Percentiles rank a stretch among this genome's conserved stretches.
These are phyloP conservation scores for Cephus cinctus DNA, from an alignment of 1,140 invertebrate genomes.

Conservation along the genomic window DNA sequence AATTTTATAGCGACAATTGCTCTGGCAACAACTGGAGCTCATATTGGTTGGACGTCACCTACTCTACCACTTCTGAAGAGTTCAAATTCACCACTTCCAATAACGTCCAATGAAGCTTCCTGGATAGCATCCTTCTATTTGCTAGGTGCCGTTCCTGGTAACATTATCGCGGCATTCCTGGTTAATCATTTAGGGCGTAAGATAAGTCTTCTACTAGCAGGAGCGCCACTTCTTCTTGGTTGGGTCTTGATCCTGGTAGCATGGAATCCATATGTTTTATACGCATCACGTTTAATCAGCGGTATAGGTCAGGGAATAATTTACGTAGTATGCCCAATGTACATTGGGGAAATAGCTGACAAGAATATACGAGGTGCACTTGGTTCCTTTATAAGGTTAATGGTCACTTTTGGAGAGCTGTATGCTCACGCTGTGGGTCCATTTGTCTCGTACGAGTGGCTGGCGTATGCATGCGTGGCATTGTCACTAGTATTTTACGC, in stretches of 20 bases:
- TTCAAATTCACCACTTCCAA: conserved; percentile 34
- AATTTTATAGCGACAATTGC: conserved; percentile 42
- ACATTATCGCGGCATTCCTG: conserved; percentile 53
- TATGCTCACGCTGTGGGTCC: conserved; percentile 58
- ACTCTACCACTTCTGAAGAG: conserved; percentile 51
- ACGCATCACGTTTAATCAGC: conserved; percentile 56
- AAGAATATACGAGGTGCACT: conserved; percentile 66
- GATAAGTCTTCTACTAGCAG: conserved; percentile 44
- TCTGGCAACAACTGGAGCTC: conserved; percentile 43
- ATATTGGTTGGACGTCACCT: conserved; percentile 59
- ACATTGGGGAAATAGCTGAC: conserved; percentile 71
- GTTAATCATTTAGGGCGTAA: conserved; percentile 62
- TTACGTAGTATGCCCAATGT: conserved; percentile 63
- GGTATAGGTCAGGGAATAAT: conserved; percentile 56
- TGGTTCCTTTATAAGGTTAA: conserved; percentile 67
- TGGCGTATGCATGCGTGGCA: conserved; percentile 53
- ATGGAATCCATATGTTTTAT: conserved; percentile 41
- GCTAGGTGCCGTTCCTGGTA: conserved; percentile 55
- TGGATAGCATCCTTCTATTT: conserved; percentile 59
- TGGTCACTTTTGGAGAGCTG: conserved; percentile 67
- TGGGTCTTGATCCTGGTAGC: conserved; percentile 54
- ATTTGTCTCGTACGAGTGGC: conserved; percentile 53
- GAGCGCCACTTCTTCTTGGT: conserved; percentile 54
- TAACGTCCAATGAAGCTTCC: conserved; percentile 52
- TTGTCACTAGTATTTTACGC: conserved; percentile 63